Evolutionary conservation across 2,888 invertebrate species (phyloP).

Genomic region (Tenthredo scrophulariae): DNA sequence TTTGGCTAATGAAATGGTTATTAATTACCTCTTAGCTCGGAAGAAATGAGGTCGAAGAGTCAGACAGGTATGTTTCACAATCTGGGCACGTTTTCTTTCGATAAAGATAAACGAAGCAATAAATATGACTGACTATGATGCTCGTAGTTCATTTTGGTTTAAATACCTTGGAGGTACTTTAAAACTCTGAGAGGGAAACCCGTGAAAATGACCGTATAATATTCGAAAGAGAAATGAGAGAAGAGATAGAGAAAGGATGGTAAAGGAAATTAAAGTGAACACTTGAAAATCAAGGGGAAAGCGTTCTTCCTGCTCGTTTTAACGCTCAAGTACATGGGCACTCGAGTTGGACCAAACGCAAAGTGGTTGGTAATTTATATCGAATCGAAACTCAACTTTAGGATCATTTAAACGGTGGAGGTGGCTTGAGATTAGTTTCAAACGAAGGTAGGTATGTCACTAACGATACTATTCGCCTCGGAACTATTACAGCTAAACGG

Average conservation of each 20-base stretch:
- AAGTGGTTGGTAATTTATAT: slow-evolving; percentile 48
- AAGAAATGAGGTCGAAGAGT: background rate
- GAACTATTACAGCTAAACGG: slow-evolving; percentile 11
- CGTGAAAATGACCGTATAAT: slow-evolving; percentile 37
- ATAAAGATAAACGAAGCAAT: background rate
- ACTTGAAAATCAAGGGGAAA: slow-evolving; percentile 34
- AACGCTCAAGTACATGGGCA: slow-evolving; percentile 25
- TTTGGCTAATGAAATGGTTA: background rate
- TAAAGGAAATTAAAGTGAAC: slow-evolving; percentile 42
- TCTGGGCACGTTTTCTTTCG: background rate
- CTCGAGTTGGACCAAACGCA: slow-evolving; percentile 26
- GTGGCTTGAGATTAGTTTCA: background rate
- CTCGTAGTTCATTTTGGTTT: background rate
- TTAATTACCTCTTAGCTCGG: background rate
- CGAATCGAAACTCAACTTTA: slow-evolving; percentile 23
- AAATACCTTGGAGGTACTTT: slow-evolving; percentile 1
- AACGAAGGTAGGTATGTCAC: slow-evolving; percentile 34
- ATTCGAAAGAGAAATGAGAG: background rate
- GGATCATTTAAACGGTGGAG: slow-evolving; percentile 16
- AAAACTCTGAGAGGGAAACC: background rate
- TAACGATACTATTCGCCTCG: slow-evolving; percentile 25
- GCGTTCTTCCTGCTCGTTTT: slow-evolving; percentile 22
- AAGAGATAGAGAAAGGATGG: background rate
- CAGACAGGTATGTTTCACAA: background rate
- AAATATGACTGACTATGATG: background rate